These are phyloP conservation scores for Ormia ochracea DNA, from an alignment of 2,888 invertebrate genomes.

Conservation along the genomic window DNA sequence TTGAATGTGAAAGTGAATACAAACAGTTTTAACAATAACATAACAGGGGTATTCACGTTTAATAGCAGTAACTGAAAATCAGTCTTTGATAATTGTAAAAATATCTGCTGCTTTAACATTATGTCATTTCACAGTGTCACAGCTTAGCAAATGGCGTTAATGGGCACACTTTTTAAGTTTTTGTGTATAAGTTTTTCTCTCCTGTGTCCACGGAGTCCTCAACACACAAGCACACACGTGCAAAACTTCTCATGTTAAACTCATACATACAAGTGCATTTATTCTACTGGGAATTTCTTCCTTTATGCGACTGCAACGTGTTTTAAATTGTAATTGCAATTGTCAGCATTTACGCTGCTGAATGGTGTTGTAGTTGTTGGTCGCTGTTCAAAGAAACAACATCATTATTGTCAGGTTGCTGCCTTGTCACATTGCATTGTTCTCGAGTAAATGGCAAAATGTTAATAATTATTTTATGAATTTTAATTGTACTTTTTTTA, in stretches of 20 bases:
- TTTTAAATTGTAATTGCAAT: slow-evolving; percentile 59
- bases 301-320: slow-evolving; percentile 56
- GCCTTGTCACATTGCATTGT: slow-evolving; percentile 13
- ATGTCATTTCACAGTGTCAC: too few species aligned
- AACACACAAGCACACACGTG: background rate
- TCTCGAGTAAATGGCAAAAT: slow-evolving; percentile 49
- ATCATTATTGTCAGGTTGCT: slow-evolving; percentile 29
- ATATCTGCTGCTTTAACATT: too few species aligned
- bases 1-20: background rate
- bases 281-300: slow-evolving; percentile 41
- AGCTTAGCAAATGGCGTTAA: too few species aligned
- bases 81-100: too few species aligned
- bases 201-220: slow-evolving; percentile 18
- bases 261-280: background rate
- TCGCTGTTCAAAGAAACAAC: slow-evolving; percentile 27
- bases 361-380: background rate
- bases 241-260: background rate
- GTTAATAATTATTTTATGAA: slow-evolving; percentile 50
- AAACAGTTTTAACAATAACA: background rate
- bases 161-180: too few species aligned
- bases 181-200: background rate
- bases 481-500: slow-evolving; percentile 4
- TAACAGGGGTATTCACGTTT: background rate
- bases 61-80: too few species aligned
- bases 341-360: slow-evolving; percentile 45